phyloP scores from a whole-genome alignment of 2,113 vertebrate species.

The Catharus bicknelli region DNA sequence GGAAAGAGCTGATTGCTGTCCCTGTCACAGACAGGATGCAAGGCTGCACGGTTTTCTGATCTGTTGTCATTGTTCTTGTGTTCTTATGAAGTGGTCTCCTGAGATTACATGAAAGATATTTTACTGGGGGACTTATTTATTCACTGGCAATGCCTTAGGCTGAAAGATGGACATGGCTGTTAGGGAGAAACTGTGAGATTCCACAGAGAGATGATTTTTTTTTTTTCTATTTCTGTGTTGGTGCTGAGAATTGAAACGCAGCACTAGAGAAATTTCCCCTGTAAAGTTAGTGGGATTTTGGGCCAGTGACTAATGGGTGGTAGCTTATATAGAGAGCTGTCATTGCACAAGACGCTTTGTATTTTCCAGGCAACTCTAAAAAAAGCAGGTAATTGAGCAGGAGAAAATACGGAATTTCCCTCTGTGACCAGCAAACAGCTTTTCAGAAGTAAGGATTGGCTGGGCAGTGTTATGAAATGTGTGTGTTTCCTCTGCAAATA shows the following conservation, averaged over 20 bases:
- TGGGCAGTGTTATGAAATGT: not conserved
- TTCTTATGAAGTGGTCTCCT: not conserved
- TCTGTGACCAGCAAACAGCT: not conserved
- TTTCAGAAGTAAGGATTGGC: not conserved
- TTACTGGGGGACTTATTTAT: not conserved
- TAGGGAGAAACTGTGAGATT: not conserved
- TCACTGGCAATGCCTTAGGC: not conserved
- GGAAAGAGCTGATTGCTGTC: not conserved
- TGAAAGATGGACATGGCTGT: not conserved
- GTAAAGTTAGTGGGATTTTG: not conserved
- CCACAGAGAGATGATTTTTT: not conserved
- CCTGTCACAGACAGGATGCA: constrained; percentile 20
- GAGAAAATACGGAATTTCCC: not conserved
- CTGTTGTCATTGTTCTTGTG: not conserved
- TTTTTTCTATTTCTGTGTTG: not conserved
- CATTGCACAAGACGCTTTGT: not conserved
- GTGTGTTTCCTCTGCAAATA: not conserved
- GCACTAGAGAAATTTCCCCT: not conserved
- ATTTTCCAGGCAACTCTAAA: not conserved
- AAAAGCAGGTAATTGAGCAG: not conserved
- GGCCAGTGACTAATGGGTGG: not conserved
- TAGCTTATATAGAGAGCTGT: not conserved
- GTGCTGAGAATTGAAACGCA: not conserved
- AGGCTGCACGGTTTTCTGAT: not conserved
- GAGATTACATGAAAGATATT: not conserved